phyloP scores from a whole-genome alignment of 1,140 invertebrate genomes.

The Lepidostoma basale region DNA sequence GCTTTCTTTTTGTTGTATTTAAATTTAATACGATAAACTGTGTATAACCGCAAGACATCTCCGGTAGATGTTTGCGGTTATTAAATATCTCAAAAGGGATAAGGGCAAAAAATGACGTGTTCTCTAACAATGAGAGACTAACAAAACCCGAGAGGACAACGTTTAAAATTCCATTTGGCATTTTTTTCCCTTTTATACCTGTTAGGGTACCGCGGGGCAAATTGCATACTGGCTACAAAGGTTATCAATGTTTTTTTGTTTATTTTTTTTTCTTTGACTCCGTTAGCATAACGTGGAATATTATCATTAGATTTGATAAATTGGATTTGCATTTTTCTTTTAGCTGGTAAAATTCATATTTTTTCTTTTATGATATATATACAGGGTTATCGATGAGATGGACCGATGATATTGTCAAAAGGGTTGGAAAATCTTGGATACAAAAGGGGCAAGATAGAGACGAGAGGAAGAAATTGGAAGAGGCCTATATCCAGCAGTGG shows the following conservation, averaged over 20 bases:
- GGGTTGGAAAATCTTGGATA: no score
- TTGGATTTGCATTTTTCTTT: neutral
- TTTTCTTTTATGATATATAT: neutral
- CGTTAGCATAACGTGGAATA: neutral
- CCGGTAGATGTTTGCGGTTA: neutral
- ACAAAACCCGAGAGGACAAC: conserved; percentile 19
- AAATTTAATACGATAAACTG: no score
- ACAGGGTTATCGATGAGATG: no score
- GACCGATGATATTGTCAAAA: no score
- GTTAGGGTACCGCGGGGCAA: neutral
- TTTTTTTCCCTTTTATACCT: conserved; percentile 1
- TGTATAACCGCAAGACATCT: no score
- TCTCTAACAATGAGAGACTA: conserved; percentile 4
- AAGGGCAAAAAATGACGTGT: neutral
- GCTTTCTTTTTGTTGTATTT: no score
- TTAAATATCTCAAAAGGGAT: neutral
- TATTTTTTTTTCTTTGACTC: neutral
- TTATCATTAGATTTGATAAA: neutral
- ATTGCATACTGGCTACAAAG: neutral
- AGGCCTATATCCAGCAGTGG: no score
- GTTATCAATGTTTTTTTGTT: neutral
- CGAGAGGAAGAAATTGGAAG: no score
- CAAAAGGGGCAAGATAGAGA: no score
- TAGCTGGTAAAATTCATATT: neutral
- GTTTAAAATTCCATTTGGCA: conserved; percentile 17